phyloP scores from a whole-genome alignment of 2,113 vertebrate genomes.

The Fulmarus glacialis region DNA sequence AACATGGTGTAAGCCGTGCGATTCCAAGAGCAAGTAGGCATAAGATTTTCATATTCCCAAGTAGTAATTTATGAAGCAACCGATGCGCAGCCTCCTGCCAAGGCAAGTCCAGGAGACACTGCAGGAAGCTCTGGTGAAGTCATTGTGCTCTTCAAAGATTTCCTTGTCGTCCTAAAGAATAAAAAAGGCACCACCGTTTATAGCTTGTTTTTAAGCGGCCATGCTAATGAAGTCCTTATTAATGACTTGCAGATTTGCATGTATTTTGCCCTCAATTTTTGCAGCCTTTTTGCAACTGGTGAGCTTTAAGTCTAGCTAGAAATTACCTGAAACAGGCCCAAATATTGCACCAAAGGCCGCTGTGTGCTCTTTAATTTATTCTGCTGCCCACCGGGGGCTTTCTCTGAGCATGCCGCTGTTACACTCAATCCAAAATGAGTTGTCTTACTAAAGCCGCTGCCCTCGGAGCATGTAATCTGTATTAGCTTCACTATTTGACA shows the following conservation, averaged over 20 bases:
- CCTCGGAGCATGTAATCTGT: not conserved
- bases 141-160: not conserved
- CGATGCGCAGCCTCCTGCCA: not conserved
- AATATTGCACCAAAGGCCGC: fast-evolving
- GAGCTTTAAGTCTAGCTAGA: not conserved
- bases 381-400: not conserved
- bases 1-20: not conserved
- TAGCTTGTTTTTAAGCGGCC: not conserved
- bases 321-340: not conserved
- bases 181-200: not conserved
- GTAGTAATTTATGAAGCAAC: not conserved
- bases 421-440: not conserved
- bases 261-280: not conserved
- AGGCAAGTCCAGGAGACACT: not conserved
- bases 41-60: not conserved
- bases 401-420: not conserved
- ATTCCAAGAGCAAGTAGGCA: not conserved
- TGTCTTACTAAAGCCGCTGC: not conserved
- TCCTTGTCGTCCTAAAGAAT: not conserved
- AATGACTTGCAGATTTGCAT: not conserved
- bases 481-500: not conserved
- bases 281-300: not conserved
- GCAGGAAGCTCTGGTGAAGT: not conserved
- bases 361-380: not conserved
- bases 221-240: fast-evolving